Conservation (phyloP, 2,888 invertebrate species). For the Polyommatus icarus region DNA sequence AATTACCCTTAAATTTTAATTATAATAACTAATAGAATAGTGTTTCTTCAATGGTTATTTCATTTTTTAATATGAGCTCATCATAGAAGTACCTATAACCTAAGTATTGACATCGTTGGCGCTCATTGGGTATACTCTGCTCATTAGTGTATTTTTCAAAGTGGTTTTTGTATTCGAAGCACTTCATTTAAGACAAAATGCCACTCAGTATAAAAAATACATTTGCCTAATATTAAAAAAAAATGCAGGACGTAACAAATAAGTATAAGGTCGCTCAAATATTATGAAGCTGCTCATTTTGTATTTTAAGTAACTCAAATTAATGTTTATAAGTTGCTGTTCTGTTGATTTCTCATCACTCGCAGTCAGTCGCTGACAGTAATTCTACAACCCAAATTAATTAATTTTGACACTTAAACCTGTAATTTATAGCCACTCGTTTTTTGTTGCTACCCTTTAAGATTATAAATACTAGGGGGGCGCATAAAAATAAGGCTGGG, state of each 20-base stretch:
- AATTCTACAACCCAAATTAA: constrained; percentile 8
- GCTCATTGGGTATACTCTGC: too few relatives aligned
- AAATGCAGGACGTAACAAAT: constrained; percentile 24
- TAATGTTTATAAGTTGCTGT: not conserved
- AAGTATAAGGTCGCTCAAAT: not conserved
- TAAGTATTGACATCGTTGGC: too few relatives aligned
- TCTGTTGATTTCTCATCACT: not conserved
- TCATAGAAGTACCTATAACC: not conserved
- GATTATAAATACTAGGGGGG: too few relatives aligned
- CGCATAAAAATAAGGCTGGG: too few relatives aligned
- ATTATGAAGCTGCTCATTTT: constrained; percentile 2
- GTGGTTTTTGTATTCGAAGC: not conserved
- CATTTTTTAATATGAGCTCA: not conserved
- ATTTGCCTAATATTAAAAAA: constrained; percentile 10
- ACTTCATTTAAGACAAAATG: not conserved
- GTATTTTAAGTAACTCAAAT: not conserved
- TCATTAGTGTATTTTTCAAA: too few relatives aligned
- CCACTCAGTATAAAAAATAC: not conserved
- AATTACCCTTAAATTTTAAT: constrained; percentile 1
- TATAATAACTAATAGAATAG: constrained; percentile 9
- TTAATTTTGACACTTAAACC: not conserved
- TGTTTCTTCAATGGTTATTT: constrained; percentile 21
- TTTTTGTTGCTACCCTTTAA: not conserved
- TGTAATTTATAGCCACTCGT: constrained; percentile 10
- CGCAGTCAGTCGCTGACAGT: not conserved